A percentile compares a stretch with the other conserved stretches of the same genome.
These are phyloP conservation scores for Centropus bengalensis DNA, from an alignment of 2,113 vertebrate species.

Conservation along the genomic window DNA sequence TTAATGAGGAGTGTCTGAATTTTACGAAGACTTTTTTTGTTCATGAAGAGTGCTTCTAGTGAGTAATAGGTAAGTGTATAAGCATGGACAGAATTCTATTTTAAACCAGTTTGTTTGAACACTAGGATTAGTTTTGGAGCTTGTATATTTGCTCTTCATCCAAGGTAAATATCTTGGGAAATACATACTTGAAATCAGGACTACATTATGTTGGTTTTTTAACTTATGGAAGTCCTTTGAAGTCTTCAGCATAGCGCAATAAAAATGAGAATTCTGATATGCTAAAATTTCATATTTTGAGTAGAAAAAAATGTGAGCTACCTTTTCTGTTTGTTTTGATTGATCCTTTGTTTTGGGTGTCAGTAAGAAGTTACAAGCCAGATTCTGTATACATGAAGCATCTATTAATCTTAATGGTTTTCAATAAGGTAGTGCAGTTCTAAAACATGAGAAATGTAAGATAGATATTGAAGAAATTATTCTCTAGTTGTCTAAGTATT, in stretches of 20 bases:
- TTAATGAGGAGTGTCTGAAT: neutral
- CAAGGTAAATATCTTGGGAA: constrained; percentile 13
- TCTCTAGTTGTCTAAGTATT: neutral
- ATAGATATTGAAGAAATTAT: neutral
- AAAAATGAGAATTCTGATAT: neutral
- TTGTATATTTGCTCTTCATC: constrained; percentile 13
- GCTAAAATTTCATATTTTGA: neutral
- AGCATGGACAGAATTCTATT: neutral
- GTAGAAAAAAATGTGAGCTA: neutral
- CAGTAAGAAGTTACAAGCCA: neutral
- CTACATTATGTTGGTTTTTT: neutral
- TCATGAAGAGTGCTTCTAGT: neutral
- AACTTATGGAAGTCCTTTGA: neutral
- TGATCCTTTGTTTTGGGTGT: neutral
- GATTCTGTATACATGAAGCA: neutral
- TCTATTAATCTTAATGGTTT: neutral
- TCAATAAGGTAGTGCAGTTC: neutral
- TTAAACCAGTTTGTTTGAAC: neutral
- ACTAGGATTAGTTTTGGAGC: neutral
- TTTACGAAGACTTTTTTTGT: constrained; percentile 25
- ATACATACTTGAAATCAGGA: neutral
- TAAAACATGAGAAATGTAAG: neutral
- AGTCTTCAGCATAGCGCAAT: neutral
- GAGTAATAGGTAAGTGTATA: constrained; percentile 6
- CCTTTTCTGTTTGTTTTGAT: neutral